Evolutionary conservation across 2,113 vertebrate species (phyloP).

Genomic region (Pterocles burchelli): DNA sequence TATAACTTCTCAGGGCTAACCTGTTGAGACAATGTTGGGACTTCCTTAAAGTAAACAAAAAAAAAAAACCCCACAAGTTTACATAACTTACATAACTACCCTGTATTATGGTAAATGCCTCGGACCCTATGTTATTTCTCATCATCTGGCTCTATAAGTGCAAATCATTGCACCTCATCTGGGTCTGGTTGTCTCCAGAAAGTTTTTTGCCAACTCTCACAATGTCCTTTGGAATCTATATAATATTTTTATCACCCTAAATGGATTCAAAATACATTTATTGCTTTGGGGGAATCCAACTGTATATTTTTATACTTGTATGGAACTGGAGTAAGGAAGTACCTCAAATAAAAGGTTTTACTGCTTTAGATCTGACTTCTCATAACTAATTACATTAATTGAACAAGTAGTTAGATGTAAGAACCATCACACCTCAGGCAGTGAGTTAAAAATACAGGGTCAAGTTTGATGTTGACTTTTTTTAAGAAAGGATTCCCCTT

Average conservation of each 20-base stretch:
- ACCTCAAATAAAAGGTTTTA: neutral
- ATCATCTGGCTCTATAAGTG: neutral
- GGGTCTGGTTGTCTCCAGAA: neutral
- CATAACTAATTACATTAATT: neutral
- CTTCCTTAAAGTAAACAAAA: neutral
- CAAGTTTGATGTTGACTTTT: neutral
- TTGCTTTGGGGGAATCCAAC: neutral
- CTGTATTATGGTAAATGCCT: neutral
- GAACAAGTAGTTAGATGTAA: neutral
- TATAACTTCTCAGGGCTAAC: neutral
- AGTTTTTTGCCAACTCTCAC: neutral
- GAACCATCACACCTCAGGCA: neutral
- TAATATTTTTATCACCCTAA: slow-evolving; percentile 18
- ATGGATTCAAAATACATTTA: slow-evolving; percentile 25
- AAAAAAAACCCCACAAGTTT: neutral
- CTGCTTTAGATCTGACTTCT: neutral
- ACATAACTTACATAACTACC: neutral
- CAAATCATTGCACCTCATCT: neutral
- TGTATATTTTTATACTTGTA: neutral
- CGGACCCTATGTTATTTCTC: neutral
- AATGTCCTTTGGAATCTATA: slow-evolving; percentile 9
- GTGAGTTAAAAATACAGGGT: neutral
- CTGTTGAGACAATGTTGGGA: neutral
- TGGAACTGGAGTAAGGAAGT: neutral
- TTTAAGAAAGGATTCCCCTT: neutral